Evolutionary conservation across 1,140 invertebrate species (phyloP).

Genomic region (Hyposmocoma kahamanoa): DNA sequence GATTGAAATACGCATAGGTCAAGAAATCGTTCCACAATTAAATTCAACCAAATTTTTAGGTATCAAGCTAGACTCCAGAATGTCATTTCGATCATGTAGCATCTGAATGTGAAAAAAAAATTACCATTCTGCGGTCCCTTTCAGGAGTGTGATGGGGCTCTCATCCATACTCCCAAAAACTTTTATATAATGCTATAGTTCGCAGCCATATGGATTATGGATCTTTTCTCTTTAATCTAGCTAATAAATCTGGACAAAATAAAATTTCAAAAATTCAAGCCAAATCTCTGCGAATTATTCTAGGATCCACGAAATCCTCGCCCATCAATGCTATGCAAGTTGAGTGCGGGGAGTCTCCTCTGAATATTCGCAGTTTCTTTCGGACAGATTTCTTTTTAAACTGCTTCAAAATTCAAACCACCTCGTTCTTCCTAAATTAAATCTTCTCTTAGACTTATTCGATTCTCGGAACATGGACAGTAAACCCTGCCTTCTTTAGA

Average conservation of each 20-base stretch:
- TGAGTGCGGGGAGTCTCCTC: constrained; percentile 5
- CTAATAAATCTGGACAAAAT: neutral
- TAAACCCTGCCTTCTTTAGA: neutral
- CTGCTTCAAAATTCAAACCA: neutral
- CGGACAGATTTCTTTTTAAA: constrained; percentile 4
- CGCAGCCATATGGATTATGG: constrained; percentile 7
- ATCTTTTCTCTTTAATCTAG: constrained; percentile 1
- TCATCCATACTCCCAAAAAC: constrained; percentile 4
- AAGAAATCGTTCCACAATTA: neutral
- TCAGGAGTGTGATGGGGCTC: constrained; percentile 7
- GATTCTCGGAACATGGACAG: no score
- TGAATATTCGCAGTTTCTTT: neutral
- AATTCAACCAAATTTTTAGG: constrained; percentile 4
- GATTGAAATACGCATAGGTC: neutral
- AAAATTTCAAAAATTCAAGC: neutral
- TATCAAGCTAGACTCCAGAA: neutral
- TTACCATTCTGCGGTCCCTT: neutral
- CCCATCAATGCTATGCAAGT: constrained; percentile 8
- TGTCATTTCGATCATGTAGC: neutral
- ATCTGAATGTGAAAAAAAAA: neutral
- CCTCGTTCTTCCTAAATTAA: neutral
- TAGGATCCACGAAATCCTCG: constrained; percentile 5
- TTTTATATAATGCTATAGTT: constrained; percentile 7
- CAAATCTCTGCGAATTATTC: constrained; percentile 1
- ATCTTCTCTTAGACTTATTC: neutral